phyloP scores from a whole-genome alignment of 2,888 invertebrate species.

The Muschampia plurimacula region DNA sequence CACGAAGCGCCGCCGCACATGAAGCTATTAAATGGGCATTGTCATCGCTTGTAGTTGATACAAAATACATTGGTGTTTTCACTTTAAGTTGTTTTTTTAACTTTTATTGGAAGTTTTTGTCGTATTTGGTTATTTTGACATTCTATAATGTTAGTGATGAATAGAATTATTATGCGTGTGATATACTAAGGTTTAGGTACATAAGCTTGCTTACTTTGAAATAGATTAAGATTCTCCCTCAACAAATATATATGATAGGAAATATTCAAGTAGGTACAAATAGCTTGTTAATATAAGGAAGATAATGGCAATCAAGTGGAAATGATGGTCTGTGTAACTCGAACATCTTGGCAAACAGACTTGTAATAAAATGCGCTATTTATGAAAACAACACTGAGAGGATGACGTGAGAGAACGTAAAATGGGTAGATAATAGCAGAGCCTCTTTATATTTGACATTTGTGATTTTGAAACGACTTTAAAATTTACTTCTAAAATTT shows the following conservation, averaged over 20 bases:
- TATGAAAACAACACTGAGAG: constrained; percentile 34
- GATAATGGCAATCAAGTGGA: constrained; percentile 17
- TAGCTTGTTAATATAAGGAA: background rate
- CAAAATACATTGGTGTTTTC: constrained; percentile 58
- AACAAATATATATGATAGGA: background rate
- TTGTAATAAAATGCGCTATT: constrained; percentile 35
- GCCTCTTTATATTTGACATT: constrained; percentile 39
- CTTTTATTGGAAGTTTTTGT: background rate
- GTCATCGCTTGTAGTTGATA: constrained; percentile 71
- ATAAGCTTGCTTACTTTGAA: no score
- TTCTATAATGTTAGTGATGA: no score
- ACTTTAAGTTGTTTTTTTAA: constrained; percentile 9
- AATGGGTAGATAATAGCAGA: constrained; percentile 39
- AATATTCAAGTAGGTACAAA: background rate
- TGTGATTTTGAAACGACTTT: constrained; percentile 35
- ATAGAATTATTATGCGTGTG: background rate
- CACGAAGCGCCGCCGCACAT: constrained; percentile 70
- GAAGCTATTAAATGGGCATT: constrained; percentile 76
- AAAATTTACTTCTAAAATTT: constrained; percentile 36
- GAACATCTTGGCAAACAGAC: constrained; percentile 32
- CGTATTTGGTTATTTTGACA: no score
- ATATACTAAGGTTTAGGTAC: background rate
- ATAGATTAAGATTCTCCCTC: background rate
- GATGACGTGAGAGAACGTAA: constrained; percentile 37
- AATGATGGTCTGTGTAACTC: constrained; percentile 25